Evolutionary conservation across 2,113 vertebrate genomes (phyloP).

Genomic region (Sisor rabdophorus): DNA sequence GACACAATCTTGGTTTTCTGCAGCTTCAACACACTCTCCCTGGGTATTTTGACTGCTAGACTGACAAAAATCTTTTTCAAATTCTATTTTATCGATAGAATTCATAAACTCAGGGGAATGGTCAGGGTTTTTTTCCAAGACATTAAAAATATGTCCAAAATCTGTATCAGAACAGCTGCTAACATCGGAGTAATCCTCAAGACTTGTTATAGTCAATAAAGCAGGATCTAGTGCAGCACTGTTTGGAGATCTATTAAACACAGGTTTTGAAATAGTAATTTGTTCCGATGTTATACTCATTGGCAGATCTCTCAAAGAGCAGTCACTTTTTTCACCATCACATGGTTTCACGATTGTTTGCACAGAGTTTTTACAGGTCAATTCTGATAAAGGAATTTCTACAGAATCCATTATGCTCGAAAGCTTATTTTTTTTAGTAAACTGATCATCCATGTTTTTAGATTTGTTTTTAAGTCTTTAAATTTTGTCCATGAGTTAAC

Average conservation of each 20-base stretch:
- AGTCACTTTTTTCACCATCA: constrained; percentile 49
- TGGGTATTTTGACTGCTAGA: not conserved
- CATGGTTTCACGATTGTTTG: constrained; percentile 57
- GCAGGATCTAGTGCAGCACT: constrained; percentile 56
- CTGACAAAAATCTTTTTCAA: not conserved
- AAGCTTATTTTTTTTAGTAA: constrained; percentile 55
- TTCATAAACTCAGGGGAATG: constrained; percentile 37
- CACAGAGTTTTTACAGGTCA: constrained; percentile 54
- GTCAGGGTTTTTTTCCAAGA: constrained; percentile 51
- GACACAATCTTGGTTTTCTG: not conserved
- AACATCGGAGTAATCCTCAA: constrained; percentile 64
- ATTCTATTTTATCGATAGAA: constrained; percentile 13
- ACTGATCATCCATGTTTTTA: constrained; percentile 52
- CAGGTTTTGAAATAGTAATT: constrained; percentile 42
- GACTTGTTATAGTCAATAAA: constrained; percentile 49
- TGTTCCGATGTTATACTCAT: constrained; percentile 46
- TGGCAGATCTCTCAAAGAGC: constrained; percentile 45
- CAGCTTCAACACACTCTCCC: not conserved
- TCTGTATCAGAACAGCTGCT: constrained; percentile 66
- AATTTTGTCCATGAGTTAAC: constrained; percentile 61
- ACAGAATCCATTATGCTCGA: constrained; percentile 45
- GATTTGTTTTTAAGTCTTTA: constrained; percentile 52
- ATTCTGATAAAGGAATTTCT: constrained; percentile 47
- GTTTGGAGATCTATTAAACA: constrained; percentile 53
- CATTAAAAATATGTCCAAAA: constrained; percentile 44